phyloP scores from a whole-genome alignment of 1,140 invertebrate genomes.

The Saccostrea glomerata region DNA sequence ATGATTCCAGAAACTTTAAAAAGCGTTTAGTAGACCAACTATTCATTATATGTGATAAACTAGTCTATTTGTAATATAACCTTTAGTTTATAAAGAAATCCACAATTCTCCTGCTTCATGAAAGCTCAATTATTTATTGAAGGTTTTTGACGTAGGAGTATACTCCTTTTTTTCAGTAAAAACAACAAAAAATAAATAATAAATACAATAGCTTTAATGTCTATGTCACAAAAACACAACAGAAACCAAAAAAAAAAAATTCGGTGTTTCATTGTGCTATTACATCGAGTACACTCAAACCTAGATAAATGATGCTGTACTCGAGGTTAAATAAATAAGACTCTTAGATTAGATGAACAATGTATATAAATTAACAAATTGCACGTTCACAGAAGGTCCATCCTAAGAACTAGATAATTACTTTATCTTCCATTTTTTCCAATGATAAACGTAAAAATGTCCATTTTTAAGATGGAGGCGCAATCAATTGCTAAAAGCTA shows the following conservation, averaged over 20 bases:
- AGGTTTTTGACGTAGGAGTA: no score
- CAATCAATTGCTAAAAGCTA: slow-evolving; percentile 14
- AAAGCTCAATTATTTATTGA: no score
- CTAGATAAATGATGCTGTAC: slow-evolving; percentile 8
- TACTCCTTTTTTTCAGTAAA: not conserved
- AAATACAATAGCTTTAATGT: slow-evolving; percentile 37
- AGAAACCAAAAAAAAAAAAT: slow-evolving; percentile 10
- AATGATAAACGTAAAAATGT: slow-evolving; percentile 10
- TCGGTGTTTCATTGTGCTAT: slow-evolving; percentile 26
- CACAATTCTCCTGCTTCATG: no score
- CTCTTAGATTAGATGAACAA: slow-evolving; percentile 18
- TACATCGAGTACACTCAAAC: slow-evolving; percentile 9
- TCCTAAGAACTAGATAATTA: not conserved
- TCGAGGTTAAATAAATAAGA: not conserved
- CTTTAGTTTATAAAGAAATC: no score
- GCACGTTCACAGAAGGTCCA: slow-evolving; percentile 10
- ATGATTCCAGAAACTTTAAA: no score
- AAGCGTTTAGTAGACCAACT: no score
- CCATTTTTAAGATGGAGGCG: slow-evolving; percentile 1
- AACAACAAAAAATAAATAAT: not conserved
- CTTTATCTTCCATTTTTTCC: not conserved
- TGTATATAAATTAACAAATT: slow-evolving; percentile 18
- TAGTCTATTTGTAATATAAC: no score
- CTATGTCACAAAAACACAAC: slow-evolving; percentile 37
- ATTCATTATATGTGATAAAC: no score